phyloP scores from a whole-genome alignment of 2,113 vertebrate genomes.

The Solea senegalensis region DNA sequence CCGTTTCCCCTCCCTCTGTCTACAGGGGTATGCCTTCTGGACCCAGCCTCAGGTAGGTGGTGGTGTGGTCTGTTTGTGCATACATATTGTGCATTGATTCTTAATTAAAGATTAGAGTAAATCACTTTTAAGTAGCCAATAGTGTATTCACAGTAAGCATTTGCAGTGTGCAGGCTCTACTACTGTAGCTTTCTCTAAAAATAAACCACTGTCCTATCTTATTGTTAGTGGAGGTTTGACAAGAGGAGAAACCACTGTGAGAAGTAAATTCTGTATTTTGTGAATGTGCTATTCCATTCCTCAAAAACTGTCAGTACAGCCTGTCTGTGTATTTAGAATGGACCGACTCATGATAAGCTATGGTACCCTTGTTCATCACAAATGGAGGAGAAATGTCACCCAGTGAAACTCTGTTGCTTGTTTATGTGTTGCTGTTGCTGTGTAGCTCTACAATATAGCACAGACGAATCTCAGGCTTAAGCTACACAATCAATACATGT shows the following conservation, averaged over 20 bases:
- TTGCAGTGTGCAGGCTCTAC: background rate
- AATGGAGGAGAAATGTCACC: background rate
- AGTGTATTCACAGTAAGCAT: background rate
- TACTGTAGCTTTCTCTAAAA: background rate
- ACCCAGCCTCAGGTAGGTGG: slow-evolving; percentile 87
- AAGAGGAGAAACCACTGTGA: background rate
- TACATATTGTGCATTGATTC: background rate
- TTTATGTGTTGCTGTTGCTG: background rate
- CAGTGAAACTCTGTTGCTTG: background rate
- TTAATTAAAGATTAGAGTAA: background rate
- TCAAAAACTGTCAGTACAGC: background rate
- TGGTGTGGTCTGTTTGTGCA: background rate
- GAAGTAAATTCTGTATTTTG: background rate
- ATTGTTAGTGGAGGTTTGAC: background rate
- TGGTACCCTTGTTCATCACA: background rate
- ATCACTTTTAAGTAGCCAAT: background rate
- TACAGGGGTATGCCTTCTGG: slow-evolving; percentile 91
- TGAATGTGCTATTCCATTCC: background rate
- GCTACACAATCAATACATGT: background rate
- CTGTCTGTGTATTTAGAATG: background rate
- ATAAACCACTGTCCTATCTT: background rate
- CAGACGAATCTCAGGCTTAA: background rate
- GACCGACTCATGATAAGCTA: background rate
- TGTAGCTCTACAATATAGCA: background rate
- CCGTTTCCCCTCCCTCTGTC: slow-evolving; percentile 56